These are phyloP conservation scores for Drosophila nigrodunni DNA, from an alignment of 1,140 invertebrate species.

Conservation along the genomic window DNA sequence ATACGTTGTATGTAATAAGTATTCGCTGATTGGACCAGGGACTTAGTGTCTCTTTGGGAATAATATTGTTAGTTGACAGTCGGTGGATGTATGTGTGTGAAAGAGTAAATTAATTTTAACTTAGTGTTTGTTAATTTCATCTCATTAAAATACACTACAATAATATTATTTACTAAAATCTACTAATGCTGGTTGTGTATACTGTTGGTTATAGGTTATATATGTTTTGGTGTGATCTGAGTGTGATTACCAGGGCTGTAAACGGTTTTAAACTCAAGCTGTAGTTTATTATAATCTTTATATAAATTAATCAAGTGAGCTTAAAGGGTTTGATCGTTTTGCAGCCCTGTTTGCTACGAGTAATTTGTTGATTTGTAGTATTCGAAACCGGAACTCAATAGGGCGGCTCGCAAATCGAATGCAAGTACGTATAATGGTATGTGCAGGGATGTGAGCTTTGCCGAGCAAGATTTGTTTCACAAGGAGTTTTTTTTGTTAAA, in stretches of 20 bases:
- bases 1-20: no score
- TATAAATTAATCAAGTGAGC: no score
- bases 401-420: neutral
- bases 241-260: neutral
- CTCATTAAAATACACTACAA: neutral
- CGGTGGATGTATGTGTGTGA: neutral
- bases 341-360: neutral
- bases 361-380: neutral
- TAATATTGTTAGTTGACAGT: neutral
- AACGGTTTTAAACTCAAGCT: neutral
- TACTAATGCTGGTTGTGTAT: neutral
- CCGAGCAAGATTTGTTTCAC: slow-evolving; percentile 10
- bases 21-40: no score
- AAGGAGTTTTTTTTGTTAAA: slow-evolving; percentile 21
- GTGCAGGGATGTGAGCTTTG: neutral
- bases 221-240: neutral
- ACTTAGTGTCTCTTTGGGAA: no score
- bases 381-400: neutral
- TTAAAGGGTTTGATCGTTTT: neutral
- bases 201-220: neutral
- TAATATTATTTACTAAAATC: neutral
- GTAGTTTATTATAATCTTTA: no score
- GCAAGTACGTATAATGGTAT: neutral
- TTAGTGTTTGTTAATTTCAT: neutral
- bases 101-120: neutral